These are phyloP conservation scores for Spongia lamella DNA, from an alignment of 37 sponge, comb jelly and placozoan species.

Conservation along the genomic window DNA sequence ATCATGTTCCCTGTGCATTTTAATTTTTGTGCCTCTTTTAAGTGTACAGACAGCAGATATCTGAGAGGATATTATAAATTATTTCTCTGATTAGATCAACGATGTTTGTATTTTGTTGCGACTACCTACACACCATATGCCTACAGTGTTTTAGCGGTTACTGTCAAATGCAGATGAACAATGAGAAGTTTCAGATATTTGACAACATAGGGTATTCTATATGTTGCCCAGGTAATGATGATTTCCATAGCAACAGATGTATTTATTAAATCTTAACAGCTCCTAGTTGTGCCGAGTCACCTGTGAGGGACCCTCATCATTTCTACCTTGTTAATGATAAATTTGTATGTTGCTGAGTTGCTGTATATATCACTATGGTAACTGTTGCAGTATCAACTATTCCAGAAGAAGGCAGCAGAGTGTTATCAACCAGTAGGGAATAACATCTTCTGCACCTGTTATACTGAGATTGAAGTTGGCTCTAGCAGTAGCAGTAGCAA, in stretches of 20 bases:
- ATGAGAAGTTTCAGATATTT: slow-evolving; percentile 39
- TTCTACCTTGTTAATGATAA: slow-evolving; percentile 54
- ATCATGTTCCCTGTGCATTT: not conserved
- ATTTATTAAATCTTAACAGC: not conserved
- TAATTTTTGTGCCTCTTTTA: not conserved
- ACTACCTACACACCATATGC: slow-evolving; percentile 42
- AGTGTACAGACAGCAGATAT: too few relatives aligned
- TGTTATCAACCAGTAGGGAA: slow-evolving; percentile 22
- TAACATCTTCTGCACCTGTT: slow-evolving; percentile 35
- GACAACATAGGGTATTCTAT: slow-evolving; percentile 47
- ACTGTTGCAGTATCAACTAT: slow-evolving; percentile 43
- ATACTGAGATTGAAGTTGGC: slow-evolving; percentile 23
- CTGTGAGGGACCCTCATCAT: slow-evolving; percentile 67
- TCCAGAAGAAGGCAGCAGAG: slow-evolving; percentile 24
- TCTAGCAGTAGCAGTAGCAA: not conserved
- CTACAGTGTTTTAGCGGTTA: slow-evolving; percentile 31
- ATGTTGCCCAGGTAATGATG: slow-evolving; percentile 58
- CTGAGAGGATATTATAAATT: too few relatives aligned
- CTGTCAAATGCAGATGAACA: slow-evolving; percentile 33
- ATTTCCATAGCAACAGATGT: not conserved
- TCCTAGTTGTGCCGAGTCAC: slow-evolving; percentile 24
- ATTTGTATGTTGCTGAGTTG: slow-evolving; percentile 32
- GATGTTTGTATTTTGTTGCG: slow-evolving; percentile 39
- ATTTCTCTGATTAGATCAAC: not conserved
- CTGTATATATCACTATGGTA: not conserved